phyloP scores from a whole-genome alignment of 2,113 vertebrate species.

The Gallinago undulata region DNA sequence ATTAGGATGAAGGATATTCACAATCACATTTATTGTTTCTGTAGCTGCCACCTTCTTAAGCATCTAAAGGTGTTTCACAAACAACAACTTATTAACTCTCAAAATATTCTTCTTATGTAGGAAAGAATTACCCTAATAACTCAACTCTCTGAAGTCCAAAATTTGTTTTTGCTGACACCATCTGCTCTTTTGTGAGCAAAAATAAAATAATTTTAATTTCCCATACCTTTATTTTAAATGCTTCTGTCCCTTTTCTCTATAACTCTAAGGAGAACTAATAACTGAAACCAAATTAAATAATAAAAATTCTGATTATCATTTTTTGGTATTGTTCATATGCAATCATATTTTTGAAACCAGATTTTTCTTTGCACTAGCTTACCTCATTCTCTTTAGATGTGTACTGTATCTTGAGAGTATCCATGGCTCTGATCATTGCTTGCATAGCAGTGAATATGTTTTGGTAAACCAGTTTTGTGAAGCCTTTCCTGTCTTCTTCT shows the following conservation, averaged over 20 bases:
- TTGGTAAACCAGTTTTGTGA: conserved; percentile 87
- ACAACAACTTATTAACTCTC: background rate
- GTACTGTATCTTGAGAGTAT: conserved; percentile 77
- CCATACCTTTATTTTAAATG: background rate
- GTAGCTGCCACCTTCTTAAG: background rate
- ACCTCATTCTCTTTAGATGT: conserved; percentile 80
- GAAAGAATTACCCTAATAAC: background rate
- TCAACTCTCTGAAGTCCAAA: background rate
- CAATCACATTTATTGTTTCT: background rate
- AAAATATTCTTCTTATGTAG: background rate
- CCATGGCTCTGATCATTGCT: conserved; percentile 87
- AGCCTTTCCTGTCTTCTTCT: conserved; percentile 85
- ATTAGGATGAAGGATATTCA: background rate
- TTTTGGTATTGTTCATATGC: fast-evolving
- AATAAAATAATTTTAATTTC: background rate
- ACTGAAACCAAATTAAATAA: background rate
- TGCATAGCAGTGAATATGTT: conserved; percentile 90
- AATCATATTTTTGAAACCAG: background rate
- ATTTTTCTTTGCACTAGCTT: background rate
- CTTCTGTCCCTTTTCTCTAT: background rate
- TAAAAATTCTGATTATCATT: background rate
- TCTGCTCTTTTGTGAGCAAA: background rate
- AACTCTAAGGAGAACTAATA: background rate
- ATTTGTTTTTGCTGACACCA: background rate
- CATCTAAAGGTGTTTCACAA: background rate